Conservation (phyloP, 2,797 vertebrate species). For the Dicrostonyx torquatus region DNA sequence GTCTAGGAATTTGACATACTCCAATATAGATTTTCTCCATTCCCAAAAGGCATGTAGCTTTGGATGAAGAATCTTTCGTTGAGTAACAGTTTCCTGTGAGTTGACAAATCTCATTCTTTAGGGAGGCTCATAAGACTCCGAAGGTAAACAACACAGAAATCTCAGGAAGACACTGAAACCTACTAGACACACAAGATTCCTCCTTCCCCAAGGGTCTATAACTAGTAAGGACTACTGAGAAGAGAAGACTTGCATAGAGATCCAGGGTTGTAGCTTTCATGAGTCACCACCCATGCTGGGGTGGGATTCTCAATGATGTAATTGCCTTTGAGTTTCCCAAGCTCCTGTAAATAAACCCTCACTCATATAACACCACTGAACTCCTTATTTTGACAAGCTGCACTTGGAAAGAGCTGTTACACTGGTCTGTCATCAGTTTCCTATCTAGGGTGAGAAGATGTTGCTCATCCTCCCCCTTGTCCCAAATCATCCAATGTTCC, state of each 20-base stretch:
- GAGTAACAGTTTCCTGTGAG: not conserved
- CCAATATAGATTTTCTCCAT: not conserved
- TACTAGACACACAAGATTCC: not conserved
- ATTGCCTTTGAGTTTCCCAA: not conserved
- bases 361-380: not conserved
- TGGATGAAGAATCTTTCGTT: not conserved
- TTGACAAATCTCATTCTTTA: not conserved
- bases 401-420: not conserved
- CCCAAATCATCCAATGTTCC: not conserved
- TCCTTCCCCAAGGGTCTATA: not conserved
- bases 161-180: not conserved
- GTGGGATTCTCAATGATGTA: not conserved
- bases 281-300: not conserved
- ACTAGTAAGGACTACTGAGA: not conserved
- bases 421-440: not conserved
- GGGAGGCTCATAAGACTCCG: not conserved
- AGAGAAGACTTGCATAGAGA: not conserved
- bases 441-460: not conserved
- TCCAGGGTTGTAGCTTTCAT: not conserved
- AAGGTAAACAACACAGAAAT: not conserved
- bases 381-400: not conserved
- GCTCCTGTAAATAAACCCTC: not conserved
- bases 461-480: not conserved
- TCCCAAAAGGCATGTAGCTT: not conserved
- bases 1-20: not conserved